A percentile compares a stretch with the other conserved stretches of the same genome.
phyloP scores from a whole-genome alignment of 2,797 vertebrate species.

The Chelon labrosus region DNA sequence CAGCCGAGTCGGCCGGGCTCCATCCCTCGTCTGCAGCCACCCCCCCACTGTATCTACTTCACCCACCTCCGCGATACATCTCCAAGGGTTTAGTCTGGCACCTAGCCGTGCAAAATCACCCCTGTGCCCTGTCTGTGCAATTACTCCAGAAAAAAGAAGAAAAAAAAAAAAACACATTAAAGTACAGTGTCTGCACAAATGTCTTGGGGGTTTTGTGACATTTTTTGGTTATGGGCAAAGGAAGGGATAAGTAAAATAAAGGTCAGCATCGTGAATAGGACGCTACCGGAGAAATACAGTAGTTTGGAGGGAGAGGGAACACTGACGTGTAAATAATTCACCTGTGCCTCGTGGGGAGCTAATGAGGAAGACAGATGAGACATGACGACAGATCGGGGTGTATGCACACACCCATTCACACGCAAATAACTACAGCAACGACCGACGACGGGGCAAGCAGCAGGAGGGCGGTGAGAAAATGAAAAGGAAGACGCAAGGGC shows the following conservation, averaged over 20 bases:
- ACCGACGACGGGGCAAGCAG: slow-evolving; percentile 25
- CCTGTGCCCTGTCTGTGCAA: slow-evolving; percentile 50
- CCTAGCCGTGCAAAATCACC: slow-evolving; percentile 58
- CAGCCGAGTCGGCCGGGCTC: slow-evolving; percentile 60
- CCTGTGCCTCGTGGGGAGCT: slow-evolving; percentile 58
- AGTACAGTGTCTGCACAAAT: slow-evolving; percentile 51
- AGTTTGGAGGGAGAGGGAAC: slow-evolving; percentile 28
- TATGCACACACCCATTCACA: slow-evolving; percentile 7
- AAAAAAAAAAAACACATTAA: not conserved
- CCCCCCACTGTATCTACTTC: slow-evolving; percentile 33
- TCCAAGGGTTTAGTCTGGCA: slow-evolving; percentile 64
- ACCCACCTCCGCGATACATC: slow-evolving; percentile 63
- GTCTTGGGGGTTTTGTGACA: slow-evolving; percentile 51
- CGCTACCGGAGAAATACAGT: slow-evolving; percentile 23
- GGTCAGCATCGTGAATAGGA: slow-evolving; percentile 57
- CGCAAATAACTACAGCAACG: slow-evolving; percentile 28
- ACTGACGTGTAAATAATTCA: slow-evolving; percentile 65
- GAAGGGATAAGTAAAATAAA: slow-evolving; percentile 42
- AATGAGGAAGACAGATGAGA: slow-evolving; percentile 78
- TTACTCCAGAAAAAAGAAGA: slow-evolving; percentile 53
- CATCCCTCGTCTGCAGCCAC: slow-evolving; percentile 46
- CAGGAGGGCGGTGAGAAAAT: slow-evolving; percentile 3
- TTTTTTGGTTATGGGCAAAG: not conserved
- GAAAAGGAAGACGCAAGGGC: slow-evolving; percentile 37
- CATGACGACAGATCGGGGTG: slow-evolving; percentile 44